Evolutionary conservation across 2,888 invertebrate genomes (phyloP).

Genomic region (Leucophora obtusa): DNA sequence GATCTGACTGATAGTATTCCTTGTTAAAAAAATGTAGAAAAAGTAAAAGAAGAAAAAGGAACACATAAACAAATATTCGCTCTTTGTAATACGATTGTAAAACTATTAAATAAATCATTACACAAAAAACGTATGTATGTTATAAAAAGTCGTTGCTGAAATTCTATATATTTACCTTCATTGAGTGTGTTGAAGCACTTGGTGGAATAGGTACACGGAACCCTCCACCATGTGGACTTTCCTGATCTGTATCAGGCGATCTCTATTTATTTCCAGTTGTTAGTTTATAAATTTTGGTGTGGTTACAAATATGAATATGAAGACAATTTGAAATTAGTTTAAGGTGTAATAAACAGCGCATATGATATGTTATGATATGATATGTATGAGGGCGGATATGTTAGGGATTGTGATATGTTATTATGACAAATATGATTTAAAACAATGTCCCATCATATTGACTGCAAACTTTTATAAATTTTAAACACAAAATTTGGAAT

Average conservation of each 20-base stretch:
- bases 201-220: slow-evolving; percentile 82
- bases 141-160: not conserved
- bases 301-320: slow-evolving; percentile 1
- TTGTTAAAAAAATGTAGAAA: slow-evolving; percentile 66
- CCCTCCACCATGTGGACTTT: slow-evolving; percentile 78
- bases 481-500: too few relatives aligned
- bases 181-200: slow-evolving; percentile 85
- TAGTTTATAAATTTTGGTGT: slow-evolving; percentile 6
- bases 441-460: too few relatives aligned
- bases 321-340: slow-evolving; percentile 11
- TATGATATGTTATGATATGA: too few relatives aligned
- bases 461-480: too few relatives aligned
- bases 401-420: too few relatives aligned
- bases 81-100: not conserved
- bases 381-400: too few relatives aligned
- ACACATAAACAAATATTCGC: slow-evolving; percentile 55
- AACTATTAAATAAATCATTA: not conserved
- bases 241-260: slow-evolving; percentile 80
- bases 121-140: not conserved
- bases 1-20: slow-evolving; percentile 82
- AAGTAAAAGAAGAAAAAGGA: slow-evolving; percentile 35
- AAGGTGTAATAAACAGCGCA: too few relatives aligned
- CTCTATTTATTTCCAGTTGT: slow-evolving; percentile 69
- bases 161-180: slow-evolving; percentile 81
- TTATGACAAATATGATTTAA: too few relatives aligned